Evolutionary conservation across 2,888 invertebrate genomes (phyloP), one percentile per base, ranked within the genome.

Genomic region (Drosophila pseudotalamancana): DNA sequence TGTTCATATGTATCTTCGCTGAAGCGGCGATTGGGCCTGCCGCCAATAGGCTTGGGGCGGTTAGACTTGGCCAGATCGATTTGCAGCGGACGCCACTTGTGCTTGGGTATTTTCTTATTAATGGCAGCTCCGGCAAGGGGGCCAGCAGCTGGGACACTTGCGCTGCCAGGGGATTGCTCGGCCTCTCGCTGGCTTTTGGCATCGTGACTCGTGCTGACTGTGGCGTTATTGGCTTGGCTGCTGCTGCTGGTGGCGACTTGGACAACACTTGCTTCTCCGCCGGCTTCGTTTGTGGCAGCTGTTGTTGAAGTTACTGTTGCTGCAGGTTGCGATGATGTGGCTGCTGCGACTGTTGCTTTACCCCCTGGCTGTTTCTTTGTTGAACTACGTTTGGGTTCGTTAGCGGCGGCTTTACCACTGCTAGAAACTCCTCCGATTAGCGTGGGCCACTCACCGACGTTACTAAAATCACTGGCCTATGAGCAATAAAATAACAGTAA

Each of bases 391-490:
- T 87, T 90, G 64, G 85, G 91, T 91, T 89, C 90, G 93, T 92
- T 88, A 55, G 77, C 82, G 51, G 83, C 70, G 92, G 92, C 91
- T 89, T 93, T 92, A 91, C 93, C 93, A 90, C 94, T 94, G 23
- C 71, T 69, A 32, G 83, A 78, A 77, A 80, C 74, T 48, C 81
- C 82, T 79, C 96, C 96, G 76, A 90, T 88, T 29, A 98, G 93
- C 77, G 97, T 95, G 83, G 98, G 98, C 98, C 98, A 98, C 92
- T 97, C 97, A 77, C 96, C 95, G 86, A 96, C 96, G 92, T 97
- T 96, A 75, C 95, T 94, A 92, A 97, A 96, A 92, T 96, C 96
- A 90, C 96, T 96, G 72, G 96, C 96, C 97, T 97, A 19, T 8
- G 34, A 23, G 14, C 6, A 14, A 14, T 1, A 27, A 19, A 12